phyloP scores from a whole-genome alignment of 2,113 vertebrate species.

The Gymnarchus niloticus region DNA sequence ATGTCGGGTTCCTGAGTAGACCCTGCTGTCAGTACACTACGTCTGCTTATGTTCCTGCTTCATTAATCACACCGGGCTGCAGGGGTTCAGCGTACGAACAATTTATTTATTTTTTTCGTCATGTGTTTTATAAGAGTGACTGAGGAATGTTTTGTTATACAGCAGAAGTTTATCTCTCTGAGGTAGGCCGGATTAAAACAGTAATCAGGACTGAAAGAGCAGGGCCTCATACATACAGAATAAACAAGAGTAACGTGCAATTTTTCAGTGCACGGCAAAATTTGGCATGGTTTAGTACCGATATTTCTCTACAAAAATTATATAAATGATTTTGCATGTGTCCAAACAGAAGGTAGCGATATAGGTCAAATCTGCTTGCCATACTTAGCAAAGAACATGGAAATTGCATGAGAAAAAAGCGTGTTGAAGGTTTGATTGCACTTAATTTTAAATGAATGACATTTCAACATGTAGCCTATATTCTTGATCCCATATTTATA shows the following conservation, averaged over 20 bases:
- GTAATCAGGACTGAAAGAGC: neutral
- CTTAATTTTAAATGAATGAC: neutral
- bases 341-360: neutral
- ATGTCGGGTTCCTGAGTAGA: neutral
- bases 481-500: neutral
- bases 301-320: neutral
- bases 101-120: neutral
- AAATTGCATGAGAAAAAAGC: neutral
- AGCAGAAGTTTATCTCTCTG: neutral
- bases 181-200: neutral
- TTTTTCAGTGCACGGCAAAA: neutral
- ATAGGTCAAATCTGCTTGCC: neutral
- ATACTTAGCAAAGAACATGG: neutral
- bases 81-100: neutral
- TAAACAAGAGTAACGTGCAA: neutral
- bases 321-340: neutral
- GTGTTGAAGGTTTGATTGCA: neutral
- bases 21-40: neutral
- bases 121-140: slow-evolving; percentile 3
- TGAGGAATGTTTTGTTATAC: slow-evolving; percentile 1
- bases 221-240: neutral
- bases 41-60: neutral
- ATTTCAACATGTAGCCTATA: neutral
- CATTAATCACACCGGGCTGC: neutral
- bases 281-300: neutral